Conservation (phyloP, 2,797 vertebrate species). For the Anguilla marmorata region DNA sequence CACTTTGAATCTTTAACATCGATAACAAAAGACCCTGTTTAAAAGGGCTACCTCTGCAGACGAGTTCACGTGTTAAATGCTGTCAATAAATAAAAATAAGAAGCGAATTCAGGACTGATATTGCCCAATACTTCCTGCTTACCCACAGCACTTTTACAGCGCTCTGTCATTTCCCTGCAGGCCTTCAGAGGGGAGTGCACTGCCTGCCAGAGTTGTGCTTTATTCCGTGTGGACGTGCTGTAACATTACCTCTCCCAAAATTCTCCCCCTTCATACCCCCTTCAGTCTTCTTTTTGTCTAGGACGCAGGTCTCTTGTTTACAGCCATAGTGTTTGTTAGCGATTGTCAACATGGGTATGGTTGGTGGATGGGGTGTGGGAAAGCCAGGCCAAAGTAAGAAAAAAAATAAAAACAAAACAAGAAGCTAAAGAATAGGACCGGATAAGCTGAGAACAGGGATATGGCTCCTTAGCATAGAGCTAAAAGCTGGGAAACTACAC, state of each 20-base stretch:
- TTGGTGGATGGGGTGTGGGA: background rate
- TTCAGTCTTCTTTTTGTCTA: background rate
- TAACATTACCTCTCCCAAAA: background rate
- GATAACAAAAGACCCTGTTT: background rate
- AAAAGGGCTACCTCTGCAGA: background rate
- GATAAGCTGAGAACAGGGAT: background rate
- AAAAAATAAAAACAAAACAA: conserved; percentile 13
- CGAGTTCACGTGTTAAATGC: background rate
- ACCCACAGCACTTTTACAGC: background rate
- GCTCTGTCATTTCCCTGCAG: background rate
- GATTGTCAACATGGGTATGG: conserved; percentile 8
- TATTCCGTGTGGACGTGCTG: background rate
- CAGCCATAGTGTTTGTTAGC: background rate
- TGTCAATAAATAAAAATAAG: background rate
- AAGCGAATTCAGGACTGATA: background rate
- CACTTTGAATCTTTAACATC: background rate
- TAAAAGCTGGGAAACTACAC: background rate
- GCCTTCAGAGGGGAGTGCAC: conserved; percentile 3
- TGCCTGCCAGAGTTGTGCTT: background rate
- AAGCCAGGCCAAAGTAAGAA: background rate
- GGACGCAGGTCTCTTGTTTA: conserved; percentile 22
- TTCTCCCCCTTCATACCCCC: no score
- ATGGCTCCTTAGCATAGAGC: background rate
- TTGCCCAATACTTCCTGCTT: background rate
- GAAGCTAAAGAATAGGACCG: background rate